Conservation (phyloP, 35 echinoderm and acorn worm species). For the Strongylocentrotus purpuratus region DNA sequence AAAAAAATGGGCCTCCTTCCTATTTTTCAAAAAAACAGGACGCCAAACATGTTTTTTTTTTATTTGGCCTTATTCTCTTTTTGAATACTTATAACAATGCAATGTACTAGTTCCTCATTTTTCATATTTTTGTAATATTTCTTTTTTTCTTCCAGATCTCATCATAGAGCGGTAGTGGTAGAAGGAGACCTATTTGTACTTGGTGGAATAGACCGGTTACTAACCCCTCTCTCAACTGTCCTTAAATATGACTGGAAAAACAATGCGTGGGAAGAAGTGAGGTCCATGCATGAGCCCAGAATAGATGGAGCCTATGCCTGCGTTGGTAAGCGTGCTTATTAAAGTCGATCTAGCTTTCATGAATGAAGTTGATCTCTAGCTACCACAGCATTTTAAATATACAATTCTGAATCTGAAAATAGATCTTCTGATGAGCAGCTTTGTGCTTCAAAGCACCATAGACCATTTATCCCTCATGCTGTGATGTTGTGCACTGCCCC, state of each 20-base stretch:
- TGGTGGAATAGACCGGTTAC: slow-evolving; percentile 25
- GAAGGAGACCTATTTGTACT: background rate
- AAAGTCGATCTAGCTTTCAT: background rate
- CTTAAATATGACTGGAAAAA: slow-evolving; percentile 11
- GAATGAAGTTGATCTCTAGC: too few relatives aligned
- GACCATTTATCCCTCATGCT: background rate
- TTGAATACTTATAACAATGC: too few relatives aligned
- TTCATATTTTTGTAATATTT: background rate
- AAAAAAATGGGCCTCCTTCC: too few relatives aligned
- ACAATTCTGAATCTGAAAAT: too few relatives aligned
- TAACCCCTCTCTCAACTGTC: slow-evolving; percentile 39
- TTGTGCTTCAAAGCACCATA: background rate
- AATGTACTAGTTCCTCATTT: background rate
- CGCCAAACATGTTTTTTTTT: too few relatives aligned
- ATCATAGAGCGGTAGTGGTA: slow-evolving; percentile 17
- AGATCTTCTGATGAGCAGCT: background rate
- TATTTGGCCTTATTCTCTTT: too few relatives aligned
- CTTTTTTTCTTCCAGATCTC: slow-evolving; percentile 14
- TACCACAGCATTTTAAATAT: too few relatives aligned
- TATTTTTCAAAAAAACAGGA: too few relatives aligned
- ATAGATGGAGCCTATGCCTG: slow-evolving; percentile 31
- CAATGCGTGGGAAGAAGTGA: slow-evolving; percentile 39
- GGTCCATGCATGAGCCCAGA: slow-evolving; percentile 30
- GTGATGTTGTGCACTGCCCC: background rate
- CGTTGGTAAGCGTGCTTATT: background rate